These are phyloP conservation scores for Morone chrysops DNA, from an alignment of 2,113 vertebrate genomes.

Conservation along the genomic window DNA sequence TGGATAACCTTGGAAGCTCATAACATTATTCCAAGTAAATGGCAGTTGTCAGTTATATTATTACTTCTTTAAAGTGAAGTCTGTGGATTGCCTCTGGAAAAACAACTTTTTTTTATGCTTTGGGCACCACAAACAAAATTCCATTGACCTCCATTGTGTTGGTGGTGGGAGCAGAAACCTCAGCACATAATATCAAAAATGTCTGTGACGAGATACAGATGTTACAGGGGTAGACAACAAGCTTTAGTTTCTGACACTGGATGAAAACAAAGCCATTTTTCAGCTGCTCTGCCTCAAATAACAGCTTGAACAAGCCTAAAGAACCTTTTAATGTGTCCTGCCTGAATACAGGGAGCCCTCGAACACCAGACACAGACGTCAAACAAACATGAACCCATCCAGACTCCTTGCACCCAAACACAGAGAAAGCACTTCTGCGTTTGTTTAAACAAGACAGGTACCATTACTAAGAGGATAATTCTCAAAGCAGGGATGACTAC, in stretches of 20 bases:
- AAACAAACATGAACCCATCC: slow-evolving; percentile 36
- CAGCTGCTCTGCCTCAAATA: background rate
- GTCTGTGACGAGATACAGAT: too few species aligned
- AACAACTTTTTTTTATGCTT: too few species aligned
- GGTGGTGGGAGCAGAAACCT: too few species aligned
- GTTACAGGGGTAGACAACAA: too few species aligned
- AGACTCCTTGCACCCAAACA: slow-evolving; percentile 32
- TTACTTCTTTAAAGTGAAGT: too few species aligned
- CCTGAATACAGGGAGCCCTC: slow-evolving; percentile 14
- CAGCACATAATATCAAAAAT: too few species aligned
- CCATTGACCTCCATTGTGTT: too few species aligned
- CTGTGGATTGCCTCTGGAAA: too few species aligned
- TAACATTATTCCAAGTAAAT: too few species aligned
- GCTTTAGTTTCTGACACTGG: background rate
- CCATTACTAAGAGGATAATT: background rate
- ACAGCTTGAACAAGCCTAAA: background rate
- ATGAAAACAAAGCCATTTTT: background rate
- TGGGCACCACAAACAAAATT: too few species aligned
- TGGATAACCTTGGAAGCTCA: too few species aligned
- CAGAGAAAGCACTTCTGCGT: background rate
- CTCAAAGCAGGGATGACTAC: background rate
- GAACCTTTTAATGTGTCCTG: slow-evolving; percentile 7
- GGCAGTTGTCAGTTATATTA: too few species aligned
- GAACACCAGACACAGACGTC: slow-evolving; percentile 3
- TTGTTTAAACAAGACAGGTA: slow-evolving; percentile 24